Evolutionary conservation across 30 jellyfish, hydroid and myxozoan species (phyloP).

Genomic region (Phacellophora camtschatica): DNA sequence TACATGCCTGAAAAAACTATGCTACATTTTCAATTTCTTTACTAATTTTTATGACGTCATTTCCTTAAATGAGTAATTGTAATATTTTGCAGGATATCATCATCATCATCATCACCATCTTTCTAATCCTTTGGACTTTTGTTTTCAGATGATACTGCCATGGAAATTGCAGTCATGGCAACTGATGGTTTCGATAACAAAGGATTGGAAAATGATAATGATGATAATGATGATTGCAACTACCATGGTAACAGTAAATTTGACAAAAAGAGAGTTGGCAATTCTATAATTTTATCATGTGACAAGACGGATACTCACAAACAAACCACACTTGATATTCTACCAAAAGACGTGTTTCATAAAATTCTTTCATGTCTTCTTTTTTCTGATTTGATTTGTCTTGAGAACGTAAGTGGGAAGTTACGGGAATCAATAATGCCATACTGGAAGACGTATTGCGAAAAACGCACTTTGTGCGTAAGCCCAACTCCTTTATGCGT

Average conservation of each 20-base stretch:
- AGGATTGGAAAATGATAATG: not conserved
- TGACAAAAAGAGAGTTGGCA: not conserved
- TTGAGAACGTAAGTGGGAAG: not conserved
- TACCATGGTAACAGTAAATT: not conserved
- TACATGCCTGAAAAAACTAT: too few species aligned
- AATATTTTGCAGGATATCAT: too few species aligned
- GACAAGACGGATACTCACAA: not conserved
- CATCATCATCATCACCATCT: not conserved
- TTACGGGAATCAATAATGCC: not conserved
- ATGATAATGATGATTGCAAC: not conserved
- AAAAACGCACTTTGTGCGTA: not conserved
- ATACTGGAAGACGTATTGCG: constrained; percentile 40
- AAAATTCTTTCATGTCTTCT: constrained; percentile 5
- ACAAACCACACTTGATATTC: constrained; percentile 3
- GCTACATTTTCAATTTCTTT: too few species aligned
- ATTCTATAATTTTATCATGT: not conserved
- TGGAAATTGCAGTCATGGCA: not conserved
- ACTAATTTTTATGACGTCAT: too few species aligned
- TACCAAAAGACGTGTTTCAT: constrained; percentile 29
- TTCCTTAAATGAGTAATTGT: too few species aligned
- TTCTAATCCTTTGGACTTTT: constrained; percentile 24
- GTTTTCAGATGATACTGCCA: constrained; percentile 11
- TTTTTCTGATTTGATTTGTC: constrained; percentile 18
- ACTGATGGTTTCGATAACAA: too few species aligned
- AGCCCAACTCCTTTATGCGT: constrained; percentile 65